Evolutionary conservation across 1,140 invertebrate genomes (phyloP).

Genomic region (Bilobella aurantiaca): DNA sequence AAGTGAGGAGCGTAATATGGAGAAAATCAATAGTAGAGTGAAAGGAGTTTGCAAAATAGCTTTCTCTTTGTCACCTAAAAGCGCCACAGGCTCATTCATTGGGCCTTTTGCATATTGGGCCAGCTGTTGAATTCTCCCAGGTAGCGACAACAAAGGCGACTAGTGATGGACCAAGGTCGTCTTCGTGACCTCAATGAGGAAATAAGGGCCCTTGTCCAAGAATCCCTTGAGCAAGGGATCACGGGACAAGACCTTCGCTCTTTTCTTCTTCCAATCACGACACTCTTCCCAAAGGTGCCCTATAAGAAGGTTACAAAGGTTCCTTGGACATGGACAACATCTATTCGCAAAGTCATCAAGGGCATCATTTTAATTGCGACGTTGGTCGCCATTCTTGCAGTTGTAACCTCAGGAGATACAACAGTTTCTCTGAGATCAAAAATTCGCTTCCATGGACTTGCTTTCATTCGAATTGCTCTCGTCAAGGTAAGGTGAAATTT

Average conservation of each 20-base stretch:
- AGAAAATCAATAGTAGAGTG: too few relatives aligned
- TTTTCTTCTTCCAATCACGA: not conserved
- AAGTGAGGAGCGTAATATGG: too few relatives aligned
- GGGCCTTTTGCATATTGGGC: too few relatives aligned
- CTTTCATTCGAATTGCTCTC: not conserved
- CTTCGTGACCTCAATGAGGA: not conserved
- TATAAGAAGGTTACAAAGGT: not conserved
- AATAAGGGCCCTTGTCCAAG: not conserved
- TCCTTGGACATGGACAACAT: not conserved
- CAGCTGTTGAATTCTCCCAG: conserved; percentile 1
- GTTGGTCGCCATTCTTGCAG: not conserved
- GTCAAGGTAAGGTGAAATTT: not conserved
- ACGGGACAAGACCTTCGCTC: not conserved
- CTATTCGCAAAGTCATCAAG: not conserved
- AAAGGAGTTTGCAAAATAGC: too few relatives aligned
- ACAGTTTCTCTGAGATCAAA: not conserved
- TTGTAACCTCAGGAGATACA: not conserved
- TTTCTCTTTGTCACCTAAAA: too few relatives aligned
- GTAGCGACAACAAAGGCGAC: too few relatives aligned
- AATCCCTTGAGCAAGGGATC: not conserved
- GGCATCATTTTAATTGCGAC: not conserved
- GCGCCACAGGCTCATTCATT: too few relatives aligned
- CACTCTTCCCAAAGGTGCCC: not conserved
- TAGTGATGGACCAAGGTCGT: not conserved
- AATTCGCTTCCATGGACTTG: not conserved